phyloP scores from a whole-genome alignment of 2,888 invertebrate species.

The Spodoptera picta region DNA sequence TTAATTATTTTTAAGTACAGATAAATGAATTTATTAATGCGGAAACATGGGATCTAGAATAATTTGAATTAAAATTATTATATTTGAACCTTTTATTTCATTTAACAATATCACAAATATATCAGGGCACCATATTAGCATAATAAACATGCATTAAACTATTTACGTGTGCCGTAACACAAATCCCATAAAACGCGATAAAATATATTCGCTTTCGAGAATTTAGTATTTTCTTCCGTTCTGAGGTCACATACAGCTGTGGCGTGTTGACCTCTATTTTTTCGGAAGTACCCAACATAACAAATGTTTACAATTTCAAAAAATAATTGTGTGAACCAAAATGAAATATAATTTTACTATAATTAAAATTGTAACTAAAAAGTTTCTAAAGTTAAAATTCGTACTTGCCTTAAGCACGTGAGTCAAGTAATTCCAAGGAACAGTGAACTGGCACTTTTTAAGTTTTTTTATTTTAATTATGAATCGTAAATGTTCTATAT shows the following conservation, averaged over 20 bases:
- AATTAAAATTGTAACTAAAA: slow-evolving; percentile 3
- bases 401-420: slow-evolving; percentile 61
- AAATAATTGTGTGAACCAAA: not conserved
- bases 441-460: slow-evolving; percentile 63
- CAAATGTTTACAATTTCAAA: slow-evolving; percentile 8
- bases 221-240: slow-evolving; percentile 47
- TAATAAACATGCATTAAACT: slow-evolving; percentile 3
- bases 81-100: not conserved
- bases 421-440: slow-evolving; percentile 45
- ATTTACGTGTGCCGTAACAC: slow-evolving; percentile 14
- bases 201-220: slow-evolving; percentile 25
- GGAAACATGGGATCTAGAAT: no score
- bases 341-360: not conserved
- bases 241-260: slow-evolving; percentile 29
- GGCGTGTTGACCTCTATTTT: slow-evolving; percentile 58
- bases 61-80: no score
- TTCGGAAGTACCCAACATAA: slow-evolving; percentile 30
- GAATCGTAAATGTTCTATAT: slow-evolving; percentile 54
- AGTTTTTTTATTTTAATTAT: slow-evolving; percentile 51
- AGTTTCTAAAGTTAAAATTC: slow-evolving; percentile 38
- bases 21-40: no score
- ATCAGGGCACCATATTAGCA: not conserved
- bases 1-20: no score
- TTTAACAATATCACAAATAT: not conserved
- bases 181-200: slow-evolving; percentile 12